These are phyloP conservation scores for Luehdorfia chinensis DNA, from an alignment of 1,140 invertebrate species.

Conservation along the genomic window DNA sequence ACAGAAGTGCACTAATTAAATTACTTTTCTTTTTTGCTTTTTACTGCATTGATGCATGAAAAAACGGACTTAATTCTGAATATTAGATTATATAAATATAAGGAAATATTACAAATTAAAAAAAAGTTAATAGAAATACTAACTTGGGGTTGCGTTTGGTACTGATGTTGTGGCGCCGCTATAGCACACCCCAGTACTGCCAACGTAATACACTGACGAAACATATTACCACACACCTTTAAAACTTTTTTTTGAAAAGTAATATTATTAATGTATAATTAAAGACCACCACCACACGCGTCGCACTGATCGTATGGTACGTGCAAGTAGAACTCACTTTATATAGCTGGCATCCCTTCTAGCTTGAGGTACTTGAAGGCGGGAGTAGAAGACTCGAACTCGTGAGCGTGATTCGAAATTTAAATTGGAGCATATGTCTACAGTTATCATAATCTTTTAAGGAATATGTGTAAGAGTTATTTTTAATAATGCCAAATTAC, in stretches of 20 bases:
- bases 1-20: too few relatives aligned
- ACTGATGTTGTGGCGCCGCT: slow-evolving; percentile 47
- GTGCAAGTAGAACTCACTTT: slow-evolving; percentile 55
- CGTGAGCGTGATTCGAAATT: slow-evolving; percentile 32
- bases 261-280: slow-evolving; percentile 32
- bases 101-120: too few relatives aligned
- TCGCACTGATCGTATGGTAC: slow-evolving; percentile 46
- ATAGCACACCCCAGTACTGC: slow-evolving; percentile 54
- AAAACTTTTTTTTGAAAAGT: slow-evolving; percentile 31
- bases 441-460: not conserved
- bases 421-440: slow-evolving; percentile 41
- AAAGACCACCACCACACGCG: slow-evolving; percentile 61
- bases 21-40: too few relatives aligned
- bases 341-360: slow-evolving; percentile 72
- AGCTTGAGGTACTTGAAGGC: slow-evolving; percentile 31
- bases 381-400: slow-evolving; percentile 28
- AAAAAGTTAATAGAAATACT: slow-evolving; percentile 30
- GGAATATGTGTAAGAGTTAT: too few relatives aligned
- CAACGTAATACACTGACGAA: slow-evolving; percentile 52
- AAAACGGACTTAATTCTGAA: too few relatives aligned
- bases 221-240: slow-evolving; percentile 42
- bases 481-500: too few relatives aligned
- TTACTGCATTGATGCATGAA: too few relatives aligned
- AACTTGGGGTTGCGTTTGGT: slow-evolving; percentile 59
- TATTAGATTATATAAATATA: too few relatives aligned